Percentiles rank a stretch among this genome's conserved stretches.
These are phyloP conservation scores for Drosophila ogumai DNA, from an alignment of 1,140 invertebrate species.

Conservation along the genomic window DNA sequence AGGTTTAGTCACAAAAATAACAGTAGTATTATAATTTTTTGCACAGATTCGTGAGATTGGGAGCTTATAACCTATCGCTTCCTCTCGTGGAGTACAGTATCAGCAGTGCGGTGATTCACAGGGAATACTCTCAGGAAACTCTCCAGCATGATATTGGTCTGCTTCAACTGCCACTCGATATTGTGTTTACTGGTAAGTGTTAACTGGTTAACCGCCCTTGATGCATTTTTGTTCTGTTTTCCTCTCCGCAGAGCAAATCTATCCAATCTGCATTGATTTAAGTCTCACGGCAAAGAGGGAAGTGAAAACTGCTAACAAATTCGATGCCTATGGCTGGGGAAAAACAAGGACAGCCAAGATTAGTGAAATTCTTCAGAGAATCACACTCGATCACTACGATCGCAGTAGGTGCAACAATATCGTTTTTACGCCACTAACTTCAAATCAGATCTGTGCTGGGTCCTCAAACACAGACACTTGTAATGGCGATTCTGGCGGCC, in stretches of 20 bases:
- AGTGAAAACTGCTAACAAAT: neutral
- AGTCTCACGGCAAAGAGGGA: rapidly evolving
- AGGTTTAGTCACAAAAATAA: too few relatives aligned
- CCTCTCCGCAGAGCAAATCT: neutral
- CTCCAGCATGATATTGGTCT: neutral
- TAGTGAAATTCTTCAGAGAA: neutral
- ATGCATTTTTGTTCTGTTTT: too few relatives aligned
- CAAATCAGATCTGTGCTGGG: slow-evolving; percentile 8
- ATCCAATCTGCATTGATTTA: slow-evolving; percentile 4
- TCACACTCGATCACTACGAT: neutral
- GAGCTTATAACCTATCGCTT: neutral
- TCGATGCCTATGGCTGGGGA: slow-evolving; percentile 14
- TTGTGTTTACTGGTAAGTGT: neutral
- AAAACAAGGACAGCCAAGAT: rapidly evolving
- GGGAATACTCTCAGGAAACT: neutral
- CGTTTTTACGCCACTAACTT: too few relatives aligned
- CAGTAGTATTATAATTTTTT: neutral
- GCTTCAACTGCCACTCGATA: neutral
- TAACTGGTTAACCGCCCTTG: neutral
- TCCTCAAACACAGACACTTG: neutral
- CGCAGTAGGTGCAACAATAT: rapidly evolving
- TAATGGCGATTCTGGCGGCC: slow-evolving; percentile 2
- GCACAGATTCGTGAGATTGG: slow-evolving; percentile 1
- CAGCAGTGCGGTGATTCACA: neutral
- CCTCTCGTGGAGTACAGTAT: neutral